Evolutionary conservation across 2,113 vertebrate genomes (phyloP), one percentile per base, ranked within the genome.

Genomic region (Australoheros scitulus): DNA sequence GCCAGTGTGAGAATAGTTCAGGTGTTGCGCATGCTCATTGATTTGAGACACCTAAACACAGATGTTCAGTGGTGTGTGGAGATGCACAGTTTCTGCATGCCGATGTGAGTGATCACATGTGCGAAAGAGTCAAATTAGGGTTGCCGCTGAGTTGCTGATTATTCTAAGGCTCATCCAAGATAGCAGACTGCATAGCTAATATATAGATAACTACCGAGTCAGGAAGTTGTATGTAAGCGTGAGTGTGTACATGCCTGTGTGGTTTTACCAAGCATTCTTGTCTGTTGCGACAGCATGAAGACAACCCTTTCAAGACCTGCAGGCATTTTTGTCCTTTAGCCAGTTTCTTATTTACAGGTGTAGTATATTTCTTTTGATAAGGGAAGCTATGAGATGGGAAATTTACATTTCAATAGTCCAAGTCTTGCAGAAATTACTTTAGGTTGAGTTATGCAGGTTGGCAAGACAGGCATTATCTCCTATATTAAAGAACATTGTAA

Each of bases 321-420:
- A 79, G 74, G 74, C 79, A 55, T 83, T 88, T 84, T 76, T 55
- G 18, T 88, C 57, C 55, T 20, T 11, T 8, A 64, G 61, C 60
- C 72, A 14, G 63, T 89, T 91, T 87, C 38, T 77, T 86, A 88
- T 90, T 89, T 90, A 88, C 68, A 86, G 74, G 68, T 87, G 59
- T 52, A 80, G 76, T 81, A 80, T 36, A 79, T 90, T 91, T 82
- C 32, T 68, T 91, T 88, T 87, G 82, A 90, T 91, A 89, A 89
- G 52, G 15, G 14, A 82, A 68, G 60, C 70, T 83, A 65, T 43
- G 50, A 76, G 15, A 38, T 34, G 38, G 50, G 5, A 81, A 58
- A 91, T 94, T 89, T 78, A 80, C 89, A 93, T 94, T 91, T 90
- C 81, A 88, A 85, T 86, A 83, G 61, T 38, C 75, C 3, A 13